Base-by-base conservation (phyloP, 2,888 invertebrate species). In the Fragum sueziense region DNA sequence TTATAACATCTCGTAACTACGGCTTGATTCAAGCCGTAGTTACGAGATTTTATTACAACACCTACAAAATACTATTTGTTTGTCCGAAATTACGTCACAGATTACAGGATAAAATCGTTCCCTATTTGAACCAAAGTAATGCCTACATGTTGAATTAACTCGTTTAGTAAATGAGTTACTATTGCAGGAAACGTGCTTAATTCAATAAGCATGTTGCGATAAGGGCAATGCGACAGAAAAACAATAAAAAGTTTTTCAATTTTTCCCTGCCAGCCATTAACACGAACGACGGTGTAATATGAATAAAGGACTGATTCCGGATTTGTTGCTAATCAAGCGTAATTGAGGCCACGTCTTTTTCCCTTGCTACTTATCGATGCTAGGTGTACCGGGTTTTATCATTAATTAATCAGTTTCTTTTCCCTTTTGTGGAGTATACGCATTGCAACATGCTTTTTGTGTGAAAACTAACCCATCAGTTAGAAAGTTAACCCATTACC, bases 251-350 rank as follows among this genome's bases (percentile, higher is more conserved):
- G 65, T 65, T 65, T 61, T 61, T 61, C 61, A 61, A 33, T 61
- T 67, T 47, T 69, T 52, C 52, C 22, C 69, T 47, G n/a, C 11
- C 31, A 27, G 29, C 65, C 41, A 41, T 75, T 61, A 59, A 34
- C 74, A 75, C 69, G 74, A 47, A 75, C 41, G 27, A 37, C 29
- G 25, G 52, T 76, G 76, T 76, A 76, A 76, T 71, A 57, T 71
- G 70, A 76, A 62, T 76, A 76, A 76, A 76, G 76, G 67, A 70
- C 65, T 34, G 25, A 52, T 25, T 76, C 76, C 76, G 59, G 67
- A 68, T 68, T 74, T 31, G 57, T 57, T 41, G 17, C 59, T 74
- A 68, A 74, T 73, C 73, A 73, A 33, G 17, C 33, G 25, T 73
- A 65, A 73, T 67, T 73, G 73, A 65, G 33, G 67, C 20, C 29